Percentiles rank a stretch among this genome's conserved stretches.
Evolutionary conservation across 2,797 vertebrate species (phyloP).

Genomic region (Balearica regulorum): DNA sequence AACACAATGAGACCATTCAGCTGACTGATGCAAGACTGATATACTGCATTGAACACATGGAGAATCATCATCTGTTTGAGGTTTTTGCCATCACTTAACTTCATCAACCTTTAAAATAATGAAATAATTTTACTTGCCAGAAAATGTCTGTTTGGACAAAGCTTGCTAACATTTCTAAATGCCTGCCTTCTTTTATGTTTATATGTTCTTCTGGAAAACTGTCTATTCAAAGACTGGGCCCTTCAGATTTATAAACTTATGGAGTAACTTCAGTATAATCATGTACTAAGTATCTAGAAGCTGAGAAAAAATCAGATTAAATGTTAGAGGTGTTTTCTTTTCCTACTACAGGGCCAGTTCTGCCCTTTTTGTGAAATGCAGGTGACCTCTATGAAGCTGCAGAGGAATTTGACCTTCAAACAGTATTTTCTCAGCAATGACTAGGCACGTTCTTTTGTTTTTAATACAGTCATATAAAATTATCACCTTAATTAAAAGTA

Average conservation of each 20-base stretch:
- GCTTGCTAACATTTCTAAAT: neutral
- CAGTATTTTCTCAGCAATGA: neutral
- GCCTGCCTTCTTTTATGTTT: neutral
- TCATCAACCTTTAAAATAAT: neutral
- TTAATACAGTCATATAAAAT: neutral
- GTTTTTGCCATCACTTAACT: neutral
- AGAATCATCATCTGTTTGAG: neutral
- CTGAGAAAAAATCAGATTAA: neutral
- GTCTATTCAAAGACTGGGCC: neutral
- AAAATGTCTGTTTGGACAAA: neutral
- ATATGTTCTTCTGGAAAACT: neutral
- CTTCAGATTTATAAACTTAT: neutral
- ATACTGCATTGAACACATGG: neutral
- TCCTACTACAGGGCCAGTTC: neutral
- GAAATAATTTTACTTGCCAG: neutral
- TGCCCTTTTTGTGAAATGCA: slow-evolving; percentile 3
- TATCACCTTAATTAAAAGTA: neutral
- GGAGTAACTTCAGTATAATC: neutral
- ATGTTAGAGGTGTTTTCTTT: slow-evolving; percentile 8
- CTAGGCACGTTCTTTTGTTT: neutral
- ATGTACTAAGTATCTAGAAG: neutral
- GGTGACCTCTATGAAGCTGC: slow-evolving; percentile 13
- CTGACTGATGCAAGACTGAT: neutral
- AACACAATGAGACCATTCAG: neutral
- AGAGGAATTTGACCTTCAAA: slow-evolving; percentile 45